These are phyloP conservation scores for Heteromyza rotundicornis DNA, from an alignment of 2,888 invertebrate genomes.

Conservation along the genomic window DNA sequence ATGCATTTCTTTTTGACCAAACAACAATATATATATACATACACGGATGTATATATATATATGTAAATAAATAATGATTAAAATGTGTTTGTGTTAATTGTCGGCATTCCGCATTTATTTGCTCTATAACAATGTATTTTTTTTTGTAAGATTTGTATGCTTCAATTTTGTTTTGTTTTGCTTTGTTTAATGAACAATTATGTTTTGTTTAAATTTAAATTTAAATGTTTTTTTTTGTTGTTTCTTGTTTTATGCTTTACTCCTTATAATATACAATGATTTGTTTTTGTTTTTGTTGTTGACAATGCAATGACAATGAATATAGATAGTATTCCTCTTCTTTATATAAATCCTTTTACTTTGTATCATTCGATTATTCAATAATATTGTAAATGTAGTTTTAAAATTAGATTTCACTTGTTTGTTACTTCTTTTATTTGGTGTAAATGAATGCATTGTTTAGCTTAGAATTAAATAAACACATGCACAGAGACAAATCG, in stretches of 20 bases:
- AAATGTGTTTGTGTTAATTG: not conserved
- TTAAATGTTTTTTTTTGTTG: constrained; percentile 18
- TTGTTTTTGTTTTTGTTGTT: constrained; percentile 23
- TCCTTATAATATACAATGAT: constrained; percentile 4
- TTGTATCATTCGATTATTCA: constrained; percentile 18
- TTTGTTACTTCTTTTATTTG: constrained; percentile 10
- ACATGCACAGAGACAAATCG: not conserved
- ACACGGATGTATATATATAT: no score
- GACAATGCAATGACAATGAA: constrained; percentile 5
- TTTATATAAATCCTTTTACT: constrained; percentile 17
- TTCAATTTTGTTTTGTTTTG: not conserved
- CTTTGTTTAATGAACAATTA: not conserved
- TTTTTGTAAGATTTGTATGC: not conserved
- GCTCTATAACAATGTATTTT: not conserved
- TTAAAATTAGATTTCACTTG: constrained; percentile 9
- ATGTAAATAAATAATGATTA: no score
- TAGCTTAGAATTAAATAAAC: constrained; percentile 7
- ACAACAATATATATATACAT: no score
- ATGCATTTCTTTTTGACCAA: not conserved
- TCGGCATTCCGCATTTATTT: not conserved
- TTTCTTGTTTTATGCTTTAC: constrained; percentile 32
- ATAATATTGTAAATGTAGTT: constrained; percentile 4
- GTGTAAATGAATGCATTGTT: constrained; percentile 16
- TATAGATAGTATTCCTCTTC: constrained; percentile 13
- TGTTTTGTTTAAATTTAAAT: constrained; percentile 20